Conservation (phyloP, 2,888 invertebrate genomes). For the Crocallis elinguaria region DNA sequence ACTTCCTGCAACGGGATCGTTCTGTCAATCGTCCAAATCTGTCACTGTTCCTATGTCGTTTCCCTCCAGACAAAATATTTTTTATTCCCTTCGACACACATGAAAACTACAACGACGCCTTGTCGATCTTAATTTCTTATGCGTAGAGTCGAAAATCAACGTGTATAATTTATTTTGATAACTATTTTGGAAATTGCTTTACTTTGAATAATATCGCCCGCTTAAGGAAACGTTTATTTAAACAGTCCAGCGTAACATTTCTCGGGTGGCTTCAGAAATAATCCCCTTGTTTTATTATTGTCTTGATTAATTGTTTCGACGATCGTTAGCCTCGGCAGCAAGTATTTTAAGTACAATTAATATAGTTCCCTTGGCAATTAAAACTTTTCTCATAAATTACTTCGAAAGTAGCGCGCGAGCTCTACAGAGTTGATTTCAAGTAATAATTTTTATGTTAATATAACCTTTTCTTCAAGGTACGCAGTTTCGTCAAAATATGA, state of each 20-base stretch:
- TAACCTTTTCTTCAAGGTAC: too few species aligned
- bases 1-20: conserved; percentile 59
- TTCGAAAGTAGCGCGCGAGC: background rate
- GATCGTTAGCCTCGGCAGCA: conserved; percentile 14
- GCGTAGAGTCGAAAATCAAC: conserved; percentile 13
- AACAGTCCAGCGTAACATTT: conserved; percentile 18
- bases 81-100: conserved; percentile 15
- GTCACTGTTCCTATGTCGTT: conserved; percentile 48
- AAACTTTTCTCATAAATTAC: conserved; percentile 27
- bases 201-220: conserved; percentile 24
- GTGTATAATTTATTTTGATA: background rate
- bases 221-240: conserved; percentile 22
- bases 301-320: conserved; percentile 24
- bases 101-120: background rate
- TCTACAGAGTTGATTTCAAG: background rate
- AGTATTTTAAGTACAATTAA: conserved; percentile 23
- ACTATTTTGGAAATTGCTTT: conserved; percentile 18
- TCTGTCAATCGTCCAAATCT: conserved; percentile 57
- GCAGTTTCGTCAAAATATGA: too few species aligned
- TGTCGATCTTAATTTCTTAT: background rate
- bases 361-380: conserved; percentile 7
- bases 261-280: conserved; percentile 8
- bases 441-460: too few species aligned
- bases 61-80: conserved; percentile 45
- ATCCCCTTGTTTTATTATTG: conserved; percentile 17